Conservation (phyloP, 2,113 vertebrate genomes). For the Cyanoramphus novaezelandiae region DNA sequence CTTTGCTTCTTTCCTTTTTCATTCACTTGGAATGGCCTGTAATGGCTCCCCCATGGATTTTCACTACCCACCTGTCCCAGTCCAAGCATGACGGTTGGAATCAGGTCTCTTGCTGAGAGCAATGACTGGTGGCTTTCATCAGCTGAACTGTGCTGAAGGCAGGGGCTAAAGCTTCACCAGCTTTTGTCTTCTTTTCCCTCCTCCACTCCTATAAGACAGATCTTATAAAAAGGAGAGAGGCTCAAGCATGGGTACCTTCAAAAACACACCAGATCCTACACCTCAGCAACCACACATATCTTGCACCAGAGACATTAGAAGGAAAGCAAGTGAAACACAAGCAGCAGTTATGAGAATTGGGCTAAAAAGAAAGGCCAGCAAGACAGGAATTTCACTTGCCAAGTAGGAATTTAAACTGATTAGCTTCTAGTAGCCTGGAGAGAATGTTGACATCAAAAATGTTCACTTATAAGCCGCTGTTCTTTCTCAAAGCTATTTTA, state of each 20-base stretch:
- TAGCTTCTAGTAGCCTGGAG: constrained; percentile 3
- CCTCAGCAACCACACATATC: background rate
- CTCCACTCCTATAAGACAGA: background rate
- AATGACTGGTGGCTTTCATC: background rate
- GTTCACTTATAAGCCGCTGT: constrained; percentile 26
- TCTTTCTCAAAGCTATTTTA: constrained; percentile 50
- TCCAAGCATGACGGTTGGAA: background rate
- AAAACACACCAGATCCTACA: background rate
- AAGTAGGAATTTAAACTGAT: constrained; percentile 26
- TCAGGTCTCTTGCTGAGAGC: background rate
- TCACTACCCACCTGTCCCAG: background rate
- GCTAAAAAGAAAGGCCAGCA: background rate
- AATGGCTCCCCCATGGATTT: constrained; percentile 6
- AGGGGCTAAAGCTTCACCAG: background rate
- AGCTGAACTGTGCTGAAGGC: background rate
- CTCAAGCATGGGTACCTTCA: background rate
- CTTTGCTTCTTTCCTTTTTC: constrained; percentile 7
- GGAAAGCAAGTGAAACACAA: background rate
- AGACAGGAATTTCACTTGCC: background rate
- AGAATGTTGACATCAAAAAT: background rate
- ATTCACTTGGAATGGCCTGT: constrained; percentile 6
- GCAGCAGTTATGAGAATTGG: background rate
- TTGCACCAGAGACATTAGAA: background rate
- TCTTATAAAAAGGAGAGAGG: background rate
- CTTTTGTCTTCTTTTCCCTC: background rate